Base-by-base conservation (phyloP, 2,888 invertebrate genomes). In the Cenopis cana region DNA sequence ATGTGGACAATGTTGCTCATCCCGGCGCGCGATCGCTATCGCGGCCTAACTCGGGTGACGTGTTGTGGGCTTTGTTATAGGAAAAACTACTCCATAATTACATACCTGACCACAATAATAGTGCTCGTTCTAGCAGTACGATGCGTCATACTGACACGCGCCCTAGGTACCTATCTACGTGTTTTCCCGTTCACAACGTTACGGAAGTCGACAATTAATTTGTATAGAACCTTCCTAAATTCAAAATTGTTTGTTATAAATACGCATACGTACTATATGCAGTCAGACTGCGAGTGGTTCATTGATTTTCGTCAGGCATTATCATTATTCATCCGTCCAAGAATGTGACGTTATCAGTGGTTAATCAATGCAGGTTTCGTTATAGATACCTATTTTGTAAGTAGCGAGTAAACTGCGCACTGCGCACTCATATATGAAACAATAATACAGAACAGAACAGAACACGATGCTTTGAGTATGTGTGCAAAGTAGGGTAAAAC, bases 1-100 rank as follows among this genome's bases (percentile, higher is more conserved):
- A 84, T 80, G 80, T 69, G 79, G 78, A 77, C 82, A 83, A 81
- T 50, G 75, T 83, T 82, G 83, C 78, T 84, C 85, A 85, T 86
- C 81, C 79, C 78, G 57, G 38, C 55, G 29, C 52, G 76, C 68
- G 60, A 68, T 62, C 74, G 66, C 72, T 76, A 74, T 72, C 77
- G 66, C 75, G 46, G 65, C 70, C 73, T 74, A 73, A 62, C 52
- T 33, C 75, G 67, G 68, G 69, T 76, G 74, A 73, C 69, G 74
- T 74, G 76, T 75, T 73, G 70, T 59, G 64, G 72, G 75, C 72
- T 73, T 61, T 71, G 60, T 71, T 66, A 61, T 41, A 59, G 55
- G 82, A 81, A 84, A 84, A 85, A 83, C 76, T 79, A 78, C 76
- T 69, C 50, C 38, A 61, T 79, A 67, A 60, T 71, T 55, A 71